Conservation (phyloP, 2,797 vertebrate species). For the Antrozous pallidus region DNA sequence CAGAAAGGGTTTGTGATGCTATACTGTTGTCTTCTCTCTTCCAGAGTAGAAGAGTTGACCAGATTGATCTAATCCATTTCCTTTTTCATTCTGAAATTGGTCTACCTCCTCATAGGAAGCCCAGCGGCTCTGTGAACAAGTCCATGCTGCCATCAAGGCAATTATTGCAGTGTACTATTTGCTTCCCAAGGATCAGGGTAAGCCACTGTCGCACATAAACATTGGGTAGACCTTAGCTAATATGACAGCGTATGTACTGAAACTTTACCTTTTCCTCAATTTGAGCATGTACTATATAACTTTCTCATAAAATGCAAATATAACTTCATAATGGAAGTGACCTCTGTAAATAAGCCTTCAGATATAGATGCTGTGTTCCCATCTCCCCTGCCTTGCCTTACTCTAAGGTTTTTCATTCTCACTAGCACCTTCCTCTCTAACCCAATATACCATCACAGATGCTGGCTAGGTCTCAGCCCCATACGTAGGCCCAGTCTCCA, state of each 20-base stretch:
- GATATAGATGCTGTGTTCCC: background rate
- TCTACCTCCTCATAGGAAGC: constrained; percentile 81
- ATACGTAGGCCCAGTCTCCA: background rate
- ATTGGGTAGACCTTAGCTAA: background rate
- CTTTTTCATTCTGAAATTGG: constrained; percentile 49
- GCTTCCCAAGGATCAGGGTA: constrained; percentile 93
- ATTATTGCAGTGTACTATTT: constrained; percentile 89
- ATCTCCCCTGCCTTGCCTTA: background rate
- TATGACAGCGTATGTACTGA: background rate
- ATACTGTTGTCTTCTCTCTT: background rate
- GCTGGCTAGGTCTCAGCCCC: background rate
- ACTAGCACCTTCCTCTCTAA: background rate
- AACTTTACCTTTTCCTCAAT: background rate
- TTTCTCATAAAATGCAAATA: background rate
- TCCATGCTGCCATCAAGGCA: constrained; percentile 85
- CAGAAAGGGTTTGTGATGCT: background rate
- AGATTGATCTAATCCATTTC: constrained; percentile 24
- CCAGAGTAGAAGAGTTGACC: background rate
- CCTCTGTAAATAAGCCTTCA: background rate
- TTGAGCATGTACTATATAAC: background rate
- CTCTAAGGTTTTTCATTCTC: constrained; percentile 9
- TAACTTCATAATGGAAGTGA: constrained; percentile 24
- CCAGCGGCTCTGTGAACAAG: constrained; percentile 84
- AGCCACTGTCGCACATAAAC: constrained; percentile 29
- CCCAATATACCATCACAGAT: background rate